Percentiles rank a stretch among this genome's conserved stretches.
Conservation (phyloP, 1,140 invertebrate species). For the Myzus persicae region DNA sequence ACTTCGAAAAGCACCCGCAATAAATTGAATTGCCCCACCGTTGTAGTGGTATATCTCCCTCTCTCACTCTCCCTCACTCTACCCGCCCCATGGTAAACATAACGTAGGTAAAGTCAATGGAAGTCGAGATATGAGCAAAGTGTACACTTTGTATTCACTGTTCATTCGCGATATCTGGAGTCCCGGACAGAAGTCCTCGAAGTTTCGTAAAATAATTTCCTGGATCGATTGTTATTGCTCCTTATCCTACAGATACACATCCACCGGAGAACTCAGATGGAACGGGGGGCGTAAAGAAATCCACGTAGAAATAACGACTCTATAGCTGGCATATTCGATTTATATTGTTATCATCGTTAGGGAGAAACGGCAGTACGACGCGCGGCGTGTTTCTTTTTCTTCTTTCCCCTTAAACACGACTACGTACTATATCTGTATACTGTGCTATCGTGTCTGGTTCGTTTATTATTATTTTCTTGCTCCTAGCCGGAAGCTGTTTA, state of each 20-base stretch:
- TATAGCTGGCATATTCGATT: conserved; percentile 1
- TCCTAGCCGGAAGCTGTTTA: conserved; percentile 12
- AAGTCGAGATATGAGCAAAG: background rate
- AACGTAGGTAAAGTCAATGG: conserved; percentile 14
- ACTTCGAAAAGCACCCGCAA: background rate
- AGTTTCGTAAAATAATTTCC: conserved; percentile 39
- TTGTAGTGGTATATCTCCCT: background rate
- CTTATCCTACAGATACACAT: background rate
- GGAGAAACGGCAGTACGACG: background rate
- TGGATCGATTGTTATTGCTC: conserved; percentile 14
- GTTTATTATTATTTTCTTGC: conserved; percentile 30
- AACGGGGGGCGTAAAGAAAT: background rate
- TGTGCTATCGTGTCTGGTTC: background rate
- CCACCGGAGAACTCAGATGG: no score
- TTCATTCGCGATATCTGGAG: conserved; percentile 17
- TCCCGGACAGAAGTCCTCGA: background rate
- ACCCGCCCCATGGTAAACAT: background rate
- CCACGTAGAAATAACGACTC: conserved; percentile 19
- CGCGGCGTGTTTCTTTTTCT: background rate
- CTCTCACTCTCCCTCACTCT: background rate
- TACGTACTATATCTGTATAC: background rate
- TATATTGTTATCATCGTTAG: conserved; percentile 30
- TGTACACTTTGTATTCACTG: conserved; percentile 17
- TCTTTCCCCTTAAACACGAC: background rate
- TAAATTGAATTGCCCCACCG: background rate